These are phyloP conservation scores for Netelia melanura DNA, from an alignment of 2,888 invertebrate genomes.

Conservation along the genomic window DNA sequence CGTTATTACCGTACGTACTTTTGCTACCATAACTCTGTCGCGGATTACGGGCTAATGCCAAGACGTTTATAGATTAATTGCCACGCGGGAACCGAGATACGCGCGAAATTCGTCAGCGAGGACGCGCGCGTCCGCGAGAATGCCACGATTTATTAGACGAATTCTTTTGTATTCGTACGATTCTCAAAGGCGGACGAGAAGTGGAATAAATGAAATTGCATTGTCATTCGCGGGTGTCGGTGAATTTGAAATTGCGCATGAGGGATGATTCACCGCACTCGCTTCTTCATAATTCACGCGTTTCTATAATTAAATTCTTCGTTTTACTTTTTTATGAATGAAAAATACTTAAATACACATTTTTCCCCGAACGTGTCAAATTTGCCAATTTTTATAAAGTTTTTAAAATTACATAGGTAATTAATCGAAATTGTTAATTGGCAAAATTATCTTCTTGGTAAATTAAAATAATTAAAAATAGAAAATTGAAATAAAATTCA, in stretches of 20 bases:
- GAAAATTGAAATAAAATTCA: too few species aligned
- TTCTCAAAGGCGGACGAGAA: neutral
- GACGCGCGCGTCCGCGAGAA: conserved; percentile 1
- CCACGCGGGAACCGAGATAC: conserved; percentile 25
- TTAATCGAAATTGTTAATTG: too few species aligned
- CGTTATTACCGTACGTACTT: conserved; percentile 7
- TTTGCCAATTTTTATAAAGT: too few species aligned
- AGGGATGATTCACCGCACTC: too few species aligned
- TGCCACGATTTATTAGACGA: neutral
- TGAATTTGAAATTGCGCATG: neutral
- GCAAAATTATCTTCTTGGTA: neutral
- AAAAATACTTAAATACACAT: too few species aligned
- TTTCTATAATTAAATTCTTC: neutral
- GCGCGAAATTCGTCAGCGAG: conserved; percentile 42
- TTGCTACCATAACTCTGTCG: conserved; percentile 52
- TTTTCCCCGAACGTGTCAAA: too few species aligned
- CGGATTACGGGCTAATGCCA: conserved; percentile 60
- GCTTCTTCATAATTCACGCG: neutral
- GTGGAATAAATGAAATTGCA: neutral
- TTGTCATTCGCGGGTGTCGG: neutral
- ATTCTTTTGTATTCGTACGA: neutral
- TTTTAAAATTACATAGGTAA: too few species aligned
- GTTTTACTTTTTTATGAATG: too few species aligned
- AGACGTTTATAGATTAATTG: conserved; percentile 65
- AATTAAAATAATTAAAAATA: too few species aligned